A percentile compares a stretch with the other conserved stretches of the same genome.
Evolutionary conservation across 1,140 invertebrate genomes (phyloP).

Genomic region (Acromyrmex charruanus): DNA sequence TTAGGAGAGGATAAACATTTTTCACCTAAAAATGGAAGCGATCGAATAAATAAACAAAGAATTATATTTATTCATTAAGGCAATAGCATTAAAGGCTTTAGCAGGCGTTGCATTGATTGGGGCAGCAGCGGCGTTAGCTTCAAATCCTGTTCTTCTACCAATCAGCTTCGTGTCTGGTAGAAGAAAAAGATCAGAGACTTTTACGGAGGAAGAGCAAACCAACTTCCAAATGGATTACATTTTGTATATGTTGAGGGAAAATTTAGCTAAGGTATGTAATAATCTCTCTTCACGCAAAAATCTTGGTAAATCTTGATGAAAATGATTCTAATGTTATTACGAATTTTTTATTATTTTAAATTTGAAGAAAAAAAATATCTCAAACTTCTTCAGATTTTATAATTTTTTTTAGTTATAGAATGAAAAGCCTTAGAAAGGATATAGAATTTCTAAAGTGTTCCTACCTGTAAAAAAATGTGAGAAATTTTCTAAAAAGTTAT

Average conservation of each 20-base stretch:
- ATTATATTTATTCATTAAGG: constrained; percentile 77
- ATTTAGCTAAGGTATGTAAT: constrained; percentile 69
- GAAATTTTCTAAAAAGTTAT: too few species aligned
- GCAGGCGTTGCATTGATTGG: constrained; percentile 93
- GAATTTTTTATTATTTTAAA: too few species aligned
- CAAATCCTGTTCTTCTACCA: constrained; percentile 92
- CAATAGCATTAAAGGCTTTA: constrained; percentile 89
- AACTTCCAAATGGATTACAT: constrained; percentile 72
- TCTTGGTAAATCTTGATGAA: too few species aligned
- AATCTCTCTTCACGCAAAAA: neutral
- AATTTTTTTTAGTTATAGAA: too few species aligned
- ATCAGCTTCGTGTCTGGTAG: constrained; percentile 90
- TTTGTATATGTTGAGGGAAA: constrained; percentile 72
- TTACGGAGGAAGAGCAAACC: constrained; percentile 9
- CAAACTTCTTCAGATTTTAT: too few species aligned
- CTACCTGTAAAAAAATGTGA: too few species aligned
- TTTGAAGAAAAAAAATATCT: too few species aligned
- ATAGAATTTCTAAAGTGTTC: too few species aligned
- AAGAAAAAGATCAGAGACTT: constrained; percentile 76
- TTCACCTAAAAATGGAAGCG: neutral
- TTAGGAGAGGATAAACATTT: neutral
- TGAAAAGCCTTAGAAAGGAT: too few species aligned
- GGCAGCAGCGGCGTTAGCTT: constrained; percentile 91
- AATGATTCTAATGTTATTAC: too few species aligned
- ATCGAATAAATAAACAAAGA: neutral